phyloP scores from a whole-genome alignment of 2,797 vertebrate genomes.

The Parotocinclus haroldoi region DNA sequence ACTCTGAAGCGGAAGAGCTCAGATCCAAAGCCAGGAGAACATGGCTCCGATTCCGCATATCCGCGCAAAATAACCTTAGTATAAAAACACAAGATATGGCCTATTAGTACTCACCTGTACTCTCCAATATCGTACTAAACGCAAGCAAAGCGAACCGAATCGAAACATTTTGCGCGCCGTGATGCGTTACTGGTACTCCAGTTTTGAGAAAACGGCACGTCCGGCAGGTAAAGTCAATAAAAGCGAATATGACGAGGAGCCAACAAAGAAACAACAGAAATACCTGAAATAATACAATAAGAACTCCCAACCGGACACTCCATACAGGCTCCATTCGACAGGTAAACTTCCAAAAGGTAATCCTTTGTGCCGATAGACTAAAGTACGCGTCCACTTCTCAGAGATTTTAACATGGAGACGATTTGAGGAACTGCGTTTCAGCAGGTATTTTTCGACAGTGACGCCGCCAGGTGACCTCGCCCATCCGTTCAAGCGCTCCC shows the following conservation, averaged over 20 bases:
- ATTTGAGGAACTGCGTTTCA: slow-evolving; percentile 33
- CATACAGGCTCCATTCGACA: slow-evolving; percentile 24
- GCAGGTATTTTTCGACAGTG: slow-evolving; percentile 44
- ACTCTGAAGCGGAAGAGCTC: slow-evolving; percentile 58
- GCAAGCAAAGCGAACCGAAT: too few relatives aligned
- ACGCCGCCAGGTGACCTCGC: slow-evolving; percentile 49
- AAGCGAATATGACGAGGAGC: not conserved
- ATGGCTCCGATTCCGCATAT: slow-evolving; percentile 49
- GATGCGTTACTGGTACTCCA: too few relatives aligned
- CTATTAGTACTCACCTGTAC: not conserved
- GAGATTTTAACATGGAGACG: not conserved
- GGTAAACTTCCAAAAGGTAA: not conserved
- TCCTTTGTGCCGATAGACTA: not conserved
- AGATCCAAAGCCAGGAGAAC: slow-evolving; percentile 60
- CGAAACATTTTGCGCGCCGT: too few relatives aligned
- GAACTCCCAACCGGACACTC: slow-evolving; percentile 13
- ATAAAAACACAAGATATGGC: not conserved
- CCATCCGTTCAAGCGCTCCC: slow-evolving; percentile 38
- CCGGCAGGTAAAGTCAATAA: not conserved
- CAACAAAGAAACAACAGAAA: not conserved
- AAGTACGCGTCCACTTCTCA: not conserved
- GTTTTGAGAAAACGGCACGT: not conserved
- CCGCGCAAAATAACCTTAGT: slow-evolving; percentile 48
- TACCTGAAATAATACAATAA: slow-evolving; percentile 38
- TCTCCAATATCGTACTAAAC: not conserved